Percentiles rank a stretch among this genome's conserved stretches.
Evolutionary conservation across 2,113 vertebrate genomes (phyloP).

Genomic region (Cyanistes caeruleus): DNA sequence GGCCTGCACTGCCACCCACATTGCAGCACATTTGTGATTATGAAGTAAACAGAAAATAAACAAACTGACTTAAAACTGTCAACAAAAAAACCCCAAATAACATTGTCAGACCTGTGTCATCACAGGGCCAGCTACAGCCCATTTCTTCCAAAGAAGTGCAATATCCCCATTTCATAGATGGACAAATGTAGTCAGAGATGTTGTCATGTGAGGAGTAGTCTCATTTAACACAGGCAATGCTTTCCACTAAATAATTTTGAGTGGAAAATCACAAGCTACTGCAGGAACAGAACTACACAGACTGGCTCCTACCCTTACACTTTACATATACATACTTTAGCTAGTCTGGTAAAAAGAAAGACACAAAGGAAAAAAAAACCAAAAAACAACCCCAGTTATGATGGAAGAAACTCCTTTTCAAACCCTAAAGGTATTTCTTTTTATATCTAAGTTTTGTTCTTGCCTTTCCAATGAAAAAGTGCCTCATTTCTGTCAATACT

Average conservation of each 20-base stretch:
- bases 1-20: background rate
- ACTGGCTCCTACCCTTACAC: background rate
- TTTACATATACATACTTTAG: rapidly evolving
- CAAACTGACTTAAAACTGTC: background rate
- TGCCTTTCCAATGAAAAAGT: background rate
- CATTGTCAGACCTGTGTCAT: background rate
- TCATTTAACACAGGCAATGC: background rate
- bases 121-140: background rate
- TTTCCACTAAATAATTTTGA: background rate
- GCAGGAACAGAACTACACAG: background rate
- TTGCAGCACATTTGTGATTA: background rate
- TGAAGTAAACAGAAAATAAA: background rate
- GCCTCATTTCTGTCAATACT: background rate
- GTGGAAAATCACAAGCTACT: background rate
- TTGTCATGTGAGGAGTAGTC: background rate
- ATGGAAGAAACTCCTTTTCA: background rate
- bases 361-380: background rate
- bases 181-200: background rate
- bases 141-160: background rate
- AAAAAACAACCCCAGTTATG: background rate
- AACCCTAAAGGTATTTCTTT: background rate
- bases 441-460: background rate
- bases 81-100: background rate
- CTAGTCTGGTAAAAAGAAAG: background rate
- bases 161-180: background rate